These are phyloP conservation scores for Griposia aprilina DNA, from an alignment of 2,888 invertebrate genomes.

Conservation along the genomic window DNA sequence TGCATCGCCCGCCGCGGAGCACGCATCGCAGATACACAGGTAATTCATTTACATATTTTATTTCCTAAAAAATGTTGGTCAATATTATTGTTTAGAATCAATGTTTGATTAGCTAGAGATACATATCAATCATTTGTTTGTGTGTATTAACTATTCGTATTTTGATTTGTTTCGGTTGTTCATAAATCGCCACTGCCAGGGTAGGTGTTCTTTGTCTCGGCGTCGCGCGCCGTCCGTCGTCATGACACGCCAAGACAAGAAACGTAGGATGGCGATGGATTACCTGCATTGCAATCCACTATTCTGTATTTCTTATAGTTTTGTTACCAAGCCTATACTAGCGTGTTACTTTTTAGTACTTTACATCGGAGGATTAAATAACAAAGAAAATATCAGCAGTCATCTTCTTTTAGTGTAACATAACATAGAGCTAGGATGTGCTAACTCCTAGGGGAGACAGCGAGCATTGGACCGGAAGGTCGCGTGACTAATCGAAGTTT, in stretches of 20 bases:
- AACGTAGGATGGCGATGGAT: too few species aligned
- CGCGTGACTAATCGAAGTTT: constrained; percentile 34
- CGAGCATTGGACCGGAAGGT: constrained; percentile 28
- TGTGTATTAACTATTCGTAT: background rate
- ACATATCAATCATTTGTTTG: background rate
- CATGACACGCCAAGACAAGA: background rate
- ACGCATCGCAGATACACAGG: constrained; percentile 23
- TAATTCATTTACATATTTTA: constrained; percentile 14
- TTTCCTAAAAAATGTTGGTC: background rate
- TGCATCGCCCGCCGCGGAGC: constrained; percentile 5
- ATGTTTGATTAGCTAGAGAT: background rate
- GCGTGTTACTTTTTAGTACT: constrained; percentile 4
- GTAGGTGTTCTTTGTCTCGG: background rate
- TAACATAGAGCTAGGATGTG: background rate
- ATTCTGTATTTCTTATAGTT: background rate
- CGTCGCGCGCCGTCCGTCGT: background rate
- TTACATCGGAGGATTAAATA: background rate
- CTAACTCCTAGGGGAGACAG: background rate
- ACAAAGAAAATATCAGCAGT: background rate
- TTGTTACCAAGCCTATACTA: background rate
- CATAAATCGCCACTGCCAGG: background rate
- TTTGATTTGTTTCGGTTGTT: background rate
- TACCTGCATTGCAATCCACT: background rate
- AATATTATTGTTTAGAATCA: background rate
- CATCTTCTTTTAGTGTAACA: constrained; percentile 3